Evolutionary conservation across 2,113 vertebrate species (phyloP), one percentile per base, ranked within the genome.

Genomic region (Azemiops feae): DNA sequence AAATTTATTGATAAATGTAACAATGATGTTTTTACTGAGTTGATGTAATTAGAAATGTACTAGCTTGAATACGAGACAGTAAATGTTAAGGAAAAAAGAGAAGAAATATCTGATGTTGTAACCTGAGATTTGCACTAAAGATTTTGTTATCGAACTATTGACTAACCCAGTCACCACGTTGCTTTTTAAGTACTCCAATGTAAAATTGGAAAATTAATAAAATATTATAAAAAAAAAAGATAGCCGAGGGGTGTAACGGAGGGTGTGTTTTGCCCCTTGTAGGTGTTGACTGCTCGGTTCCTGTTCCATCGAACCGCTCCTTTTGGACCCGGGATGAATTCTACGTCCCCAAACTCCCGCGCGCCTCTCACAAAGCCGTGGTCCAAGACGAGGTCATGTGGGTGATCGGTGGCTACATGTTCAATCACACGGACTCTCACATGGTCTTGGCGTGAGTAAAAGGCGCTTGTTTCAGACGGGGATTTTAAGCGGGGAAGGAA

Each of bases 321-420:
- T 99, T 99, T 96, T 99, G 99, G 99, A 98, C 87, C 30, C 97
- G 97, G 8, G 98, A 99, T 91, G 98, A 99, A 90, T 98, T 98
- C 95, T 94, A 96, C 0, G 93, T 97, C 69, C 94, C 97, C 0
- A 98, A 98, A 58, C 97, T 99, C 92, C 97, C 98, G 3, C 97
- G 99, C 94, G 99, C 99, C 1, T 99, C 99, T 95, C 99, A 99
- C 96, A 99, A 99, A 97, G 97, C 99, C 0, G 93, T 98, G 91
- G 98, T 99, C 96, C 98, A 98, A 81, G 97, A 98, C 94, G 98
- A 98, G 39, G 92, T 98, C 96, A 99, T 99, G 99, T 99, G 99
- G 99, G 95, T 99, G 92, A 97, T 99, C 27, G 99, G 99, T 39
- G 99, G 99, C 92, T 99, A 99, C 69, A 98, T 99, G 97, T 99